These are phyloP conservation scores for Encarsia formosa DNA, from an alignment of 2,888 invertebrate species.

Conservation along the genomic window DNA sequence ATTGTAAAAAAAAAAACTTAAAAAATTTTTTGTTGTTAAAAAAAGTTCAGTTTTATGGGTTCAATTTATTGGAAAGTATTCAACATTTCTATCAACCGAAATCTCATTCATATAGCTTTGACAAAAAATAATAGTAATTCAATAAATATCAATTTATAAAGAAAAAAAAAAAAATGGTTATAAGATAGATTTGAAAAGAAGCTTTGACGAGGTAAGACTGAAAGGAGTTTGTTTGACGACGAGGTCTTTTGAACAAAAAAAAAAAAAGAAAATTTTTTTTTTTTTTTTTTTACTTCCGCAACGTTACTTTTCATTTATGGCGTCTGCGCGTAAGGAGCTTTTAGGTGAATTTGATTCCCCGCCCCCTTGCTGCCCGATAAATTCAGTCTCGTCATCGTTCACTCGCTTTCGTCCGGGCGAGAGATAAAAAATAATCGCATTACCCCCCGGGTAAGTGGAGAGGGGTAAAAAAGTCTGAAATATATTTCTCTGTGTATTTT, in stretches of 20 bases:
- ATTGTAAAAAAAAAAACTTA: no score
- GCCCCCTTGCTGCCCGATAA: constrained; percentile 23
- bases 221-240: no score
- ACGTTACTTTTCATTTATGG: constrained; percentile 28
- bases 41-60: no score
- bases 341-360: constrained; percentile 25
- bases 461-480: constrained; percentile 19
- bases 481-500: constrained; percentile 12
- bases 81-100: no score
- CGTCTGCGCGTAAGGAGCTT: constrained; percentile 25
- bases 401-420: constrained; percentile 1
- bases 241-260: not conserved
- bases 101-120: no score
- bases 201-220: no score
- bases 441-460: constrained; percentile 24
- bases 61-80: no score
- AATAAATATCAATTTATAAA: no score
- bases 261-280: not conserved
- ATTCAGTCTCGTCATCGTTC: constrained; percentile 10
- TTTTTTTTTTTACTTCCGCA: not conserved
- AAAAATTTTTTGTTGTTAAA: no score
- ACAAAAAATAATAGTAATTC: no score
- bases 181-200: no score
- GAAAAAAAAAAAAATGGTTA: no score
- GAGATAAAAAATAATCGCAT: constrained; percentile 29